Evolutionary conservation across 2,888 invertebrate species (phyloP), one percentile per base, ranked within the genome.

Genomic region (Ectemnius continuus): DNA sequence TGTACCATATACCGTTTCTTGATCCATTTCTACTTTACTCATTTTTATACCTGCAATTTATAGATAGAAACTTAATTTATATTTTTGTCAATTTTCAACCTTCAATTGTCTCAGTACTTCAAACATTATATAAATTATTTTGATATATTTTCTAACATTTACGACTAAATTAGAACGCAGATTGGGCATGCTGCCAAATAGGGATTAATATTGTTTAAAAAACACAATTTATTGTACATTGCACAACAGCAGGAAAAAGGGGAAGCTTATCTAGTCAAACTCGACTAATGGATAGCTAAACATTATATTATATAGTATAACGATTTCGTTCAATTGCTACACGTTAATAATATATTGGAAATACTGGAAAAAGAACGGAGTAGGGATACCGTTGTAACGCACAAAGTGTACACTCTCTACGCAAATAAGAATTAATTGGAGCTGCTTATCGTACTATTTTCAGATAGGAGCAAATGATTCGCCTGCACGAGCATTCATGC

Each of bases 1-100:
- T n/a, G 97, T 97, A 74, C 97, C 97, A 91, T 98, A 98, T 84
- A 98, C 95, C 52, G 97, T 97, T 92, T 98, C 98, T 76, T 91
- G 89, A 78, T 91, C 91, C 91, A 91, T 91, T 78, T 87, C 88
- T 81, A 85, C 64, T 61, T 78, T 67, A 73, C 56, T 78, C 78
- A 78, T 78, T 78, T 6, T 63, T 62, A 73, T 4, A 57, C 52
- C 78, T 78, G 26, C 11, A 70, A 67, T 58, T 60, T 6, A 18
- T 46, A 14, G 45, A 60, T 4, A n/a, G 8, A 52, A 59, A 68
- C 0, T 60, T 20, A 45, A 46, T 8, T 61, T 0, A 20, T 3
- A 18, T 11, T 18, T 8, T 20, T 46, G 18, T 46, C 18, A 20
- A 6, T 16, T 16, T 20, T 20, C 14, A 45, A 45, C 20, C 20